Evolutionary conservation across 1,140 invertebrate species (phyloP).

Genomic region (Heterodera schachtii): DNA sequence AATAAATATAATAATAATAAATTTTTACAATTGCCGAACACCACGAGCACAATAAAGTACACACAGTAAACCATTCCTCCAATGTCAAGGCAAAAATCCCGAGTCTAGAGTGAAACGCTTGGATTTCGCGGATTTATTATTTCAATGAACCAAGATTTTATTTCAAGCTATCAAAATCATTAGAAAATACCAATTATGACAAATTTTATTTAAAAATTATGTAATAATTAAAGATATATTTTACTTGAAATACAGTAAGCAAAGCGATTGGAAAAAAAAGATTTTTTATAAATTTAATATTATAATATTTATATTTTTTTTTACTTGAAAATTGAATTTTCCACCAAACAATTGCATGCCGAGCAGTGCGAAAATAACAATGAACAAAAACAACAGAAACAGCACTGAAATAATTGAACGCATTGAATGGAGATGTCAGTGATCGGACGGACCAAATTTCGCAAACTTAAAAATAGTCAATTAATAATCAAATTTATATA

Average conservation of each 20-base stretch:
- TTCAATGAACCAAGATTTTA: no score
- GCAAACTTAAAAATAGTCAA: slow-evolving; percentile 68
- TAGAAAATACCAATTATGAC: neutral
- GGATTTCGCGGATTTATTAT: no score
- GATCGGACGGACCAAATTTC: slow-evolving; percentile 99
- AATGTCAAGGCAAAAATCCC: neutral
- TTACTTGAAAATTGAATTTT: slow-evolving; percentile 68
- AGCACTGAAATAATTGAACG: slow-evolving; percentile 98
- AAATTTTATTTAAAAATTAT: neutral
- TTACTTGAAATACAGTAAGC: slow-evolving; percentile 94
- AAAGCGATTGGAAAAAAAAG: slow-evolving; percentile 88
- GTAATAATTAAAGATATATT: neutral
- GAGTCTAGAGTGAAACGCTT: no score
- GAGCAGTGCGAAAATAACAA: slow-evolving; percentile 98
- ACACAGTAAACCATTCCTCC: slow-evolving; percentile 93
- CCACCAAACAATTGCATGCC: slow-evolving; percentile 99
- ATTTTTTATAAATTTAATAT: neutral
- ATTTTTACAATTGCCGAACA: slow-evolving; percentile 90
- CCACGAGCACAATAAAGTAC: slow-evolving; percentile 97
- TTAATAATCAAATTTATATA: neutral
- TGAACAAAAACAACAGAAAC: slow-evolving; percentile 99
- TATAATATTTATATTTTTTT: slow-evolving; percentile 16
- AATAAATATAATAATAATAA: neutral
- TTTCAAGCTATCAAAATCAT: no score
- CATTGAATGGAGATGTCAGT: slow-evolving; percentile 98